Percentiles rank a stretch among this genome's conserved stretches.
phyloP scores from a whole-genome alignment of 2,797 vertebrate genomes.

The Urophycis tenuis region DNA sequence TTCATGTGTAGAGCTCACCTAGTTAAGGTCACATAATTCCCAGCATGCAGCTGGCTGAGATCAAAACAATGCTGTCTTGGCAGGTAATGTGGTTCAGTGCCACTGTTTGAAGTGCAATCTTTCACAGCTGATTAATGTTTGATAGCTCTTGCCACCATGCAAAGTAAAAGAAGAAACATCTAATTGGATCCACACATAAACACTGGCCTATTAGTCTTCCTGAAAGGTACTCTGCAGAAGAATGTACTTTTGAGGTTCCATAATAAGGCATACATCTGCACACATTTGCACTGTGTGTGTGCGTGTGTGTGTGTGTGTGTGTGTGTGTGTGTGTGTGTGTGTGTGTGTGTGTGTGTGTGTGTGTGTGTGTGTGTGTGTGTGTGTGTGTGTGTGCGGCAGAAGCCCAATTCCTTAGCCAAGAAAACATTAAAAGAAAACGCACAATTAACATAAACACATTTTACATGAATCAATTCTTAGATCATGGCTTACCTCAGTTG shows the following conservation, averaged over 20 bases:
- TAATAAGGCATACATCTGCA: not conserved
- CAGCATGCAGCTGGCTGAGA: not conserved
- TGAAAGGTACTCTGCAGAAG: not conserved
- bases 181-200: not conserved
- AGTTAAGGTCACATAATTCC: not conserved
- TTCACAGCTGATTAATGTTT: not conserved
- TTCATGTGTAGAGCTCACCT: not conserved
- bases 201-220: not conserved
- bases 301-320: too few species aligned
- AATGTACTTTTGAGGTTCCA: not conserved
- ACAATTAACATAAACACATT: not conserved
- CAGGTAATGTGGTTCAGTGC: not conserved
- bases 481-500: too few species aligned
- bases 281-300: too few species aligned
- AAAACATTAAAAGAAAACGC: not conserved
- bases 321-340: too few species aligned
- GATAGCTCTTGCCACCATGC: not conserved
- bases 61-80: not conserved
- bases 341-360: too few species aligned
- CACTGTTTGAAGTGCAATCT: not conserved
- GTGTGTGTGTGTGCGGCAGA: not conserved
- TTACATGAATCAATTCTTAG: too few species aligned
- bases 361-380: too few species aligned
- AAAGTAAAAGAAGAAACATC: not conserved
- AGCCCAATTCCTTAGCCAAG: not conserved